Percentiles rank a stretch among this genome's conserved stretches.
Conservation (phyloP, 2,888 invertebrate species). For the Plutella xylostella region DNA sequence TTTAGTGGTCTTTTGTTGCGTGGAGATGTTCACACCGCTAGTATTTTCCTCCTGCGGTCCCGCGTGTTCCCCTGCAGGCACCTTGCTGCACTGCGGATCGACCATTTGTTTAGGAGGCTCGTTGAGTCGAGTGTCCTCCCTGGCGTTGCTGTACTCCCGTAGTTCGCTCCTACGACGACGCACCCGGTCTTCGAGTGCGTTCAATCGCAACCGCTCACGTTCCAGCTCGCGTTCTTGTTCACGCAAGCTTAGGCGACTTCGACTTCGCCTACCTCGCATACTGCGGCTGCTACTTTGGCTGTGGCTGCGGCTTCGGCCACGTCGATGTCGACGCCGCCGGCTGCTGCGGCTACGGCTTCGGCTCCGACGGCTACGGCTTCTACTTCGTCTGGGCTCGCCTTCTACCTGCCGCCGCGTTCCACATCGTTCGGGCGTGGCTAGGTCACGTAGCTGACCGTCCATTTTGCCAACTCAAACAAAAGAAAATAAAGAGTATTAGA, state of each 20-base stretch:
- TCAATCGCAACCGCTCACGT: neutral
- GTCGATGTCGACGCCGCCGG: neutral
- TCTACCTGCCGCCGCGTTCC: neutral
- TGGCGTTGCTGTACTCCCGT: too few relatives aligned
- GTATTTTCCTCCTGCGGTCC: too few relatives aligned
- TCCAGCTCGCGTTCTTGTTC: neutral
- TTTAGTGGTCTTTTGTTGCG: too few relatives aligned
- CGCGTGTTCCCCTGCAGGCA: neutral
- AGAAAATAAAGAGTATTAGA: neutral
- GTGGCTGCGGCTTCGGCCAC: conserved; percentile 1
- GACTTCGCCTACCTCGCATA: too few relatives aligned
- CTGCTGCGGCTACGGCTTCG: neutral
- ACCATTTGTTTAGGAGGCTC: neutral
- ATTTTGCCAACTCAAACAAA: neutral
- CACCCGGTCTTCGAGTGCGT: neutral
- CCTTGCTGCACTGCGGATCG: neutral
- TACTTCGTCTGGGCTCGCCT: too few relatives aligned
- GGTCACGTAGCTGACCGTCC: neutral
- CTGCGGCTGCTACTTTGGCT: conserved; percentile 1
- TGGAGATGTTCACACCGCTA: too few relatives aligned
- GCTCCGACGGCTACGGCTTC: too few relatives aligned
- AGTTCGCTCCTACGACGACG: too few relatives aligned
- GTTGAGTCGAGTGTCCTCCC: neutral
- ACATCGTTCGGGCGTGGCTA: neutral
- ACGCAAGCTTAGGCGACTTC: neutral